Base-by-base conservation (phyloP, 2,113 vertebrate species). In the Silurus asotus region DNA sequence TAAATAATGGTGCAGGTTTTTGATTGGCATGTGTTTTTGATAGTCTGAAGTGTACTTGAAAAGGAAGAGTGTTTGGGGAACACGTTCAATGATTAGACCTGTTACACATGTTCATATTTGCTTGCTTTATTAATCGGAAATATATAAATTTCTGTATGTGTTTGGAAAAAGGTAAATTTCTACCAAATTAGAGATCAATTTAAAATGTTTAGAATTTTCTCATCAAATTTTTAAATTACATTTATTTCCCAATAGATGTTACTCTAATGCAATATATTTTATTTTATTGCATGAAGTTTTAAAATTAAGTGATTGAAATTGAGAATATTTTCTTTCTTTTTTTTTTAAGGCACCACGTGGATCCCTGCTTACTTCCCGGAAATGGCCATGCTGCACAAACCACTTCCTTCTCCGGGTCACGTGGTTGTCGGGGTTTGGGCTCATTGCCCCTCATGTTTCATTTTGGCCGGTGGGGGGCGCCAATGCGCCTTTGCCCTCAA, bases 1-100 rank as follows among this genome's bases (percentile, higher is more conserved):
- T 3, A 2, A 13, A 0, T n/a, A 2, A 0, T 49, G 4, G 11
- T 55, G 11, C 13, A 14, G 6, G 0, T 2, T 0, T 55, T 15
- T 2, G 19, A 45, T 6, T 1, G 20, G 14, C 8, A 13, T 37
- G 55, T 20, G 25, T 37, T 58, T 79, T 7, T 20, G 8, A 20
- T 17, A 4, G 4, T 59, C 59, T 77, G 17, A 56, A 56, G n/a
- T 3, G 53, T 28, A 7, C 51, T 7, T 23, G 19, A 9, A 37
- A 37, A 8, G 4, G 15, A 49, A 8, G 45, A 13, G 1, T 5
- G 8, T 19, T 11, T 14, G 10, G 3, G 51, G 14, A n/a, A 19
- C 15, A 19, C 76, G 25, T 58, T 77, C 15, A 17, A 3, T 28
- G 6, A n/a, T 14, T 25, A 6, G 53, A 59, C 4, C 25, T 49